phyloP scores from a whole-genome alignment of 1,140 invertebrate genomes.

The Bombus ignitus region DNA sequence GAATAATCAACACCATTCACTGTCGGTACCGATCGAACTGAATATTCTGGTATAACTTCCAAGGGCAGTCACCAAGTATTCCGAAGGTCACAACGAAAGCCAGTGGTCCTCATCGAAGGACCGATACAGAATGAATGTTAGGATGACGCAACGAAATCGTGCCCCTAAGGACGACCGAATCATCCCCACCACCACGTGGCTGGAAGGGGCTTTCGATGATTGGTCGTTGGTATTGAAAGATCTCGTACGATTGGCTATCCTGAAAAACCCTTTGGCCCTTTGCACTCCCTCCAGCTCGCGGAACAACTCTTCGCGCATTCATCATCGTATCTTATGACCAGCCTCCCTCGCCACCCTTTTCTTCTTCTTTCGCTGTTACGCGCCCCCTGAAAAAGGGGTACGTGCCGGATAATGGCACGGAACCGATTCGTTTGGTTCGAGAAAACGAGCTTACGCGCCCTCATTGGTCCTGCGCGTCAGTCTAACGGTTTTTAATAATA shows the following conservation, averaged over 20 bases:
- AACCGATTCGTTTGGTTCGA: slow-evolving; percentile 73
- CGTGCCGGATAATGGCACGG: slow-evolving; percentile 64
- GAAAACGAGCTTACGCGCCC: slow-evolving; percentile 58
- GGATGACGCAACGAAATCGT: slow-evolving; percentile 77
- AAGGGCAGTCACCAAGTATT: background rate
- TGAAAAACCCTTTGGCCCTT: slow-evolving; percentile 73
- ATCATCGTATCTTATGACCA: slow-evolving; percentile 77
- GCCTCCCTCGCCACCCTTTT: slow-evolving; percentile 78
- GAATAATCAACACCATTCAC: slow-evolving; percentile 15
- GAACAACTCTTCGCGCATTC: slow-evolving; percentile 79
- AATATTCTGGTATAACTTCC: background rate
- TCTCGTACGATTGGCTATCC: slow-evolving; percentile 61
- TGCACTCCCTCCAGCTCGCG: slow-evolving; percentile 49
- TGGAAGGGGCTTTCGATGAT: slow-evolving; percentile 61
- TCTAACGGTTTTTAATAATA: slow-evolving; percentile 78
- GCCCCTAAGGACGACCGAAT: slow-evolving; percentile 75
- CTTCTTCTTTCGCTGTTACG: slow-evolving; percentile 36
- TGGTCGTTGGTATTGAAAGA: slow-evolving; percentile 59
- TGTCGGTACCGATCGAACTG: background rate
- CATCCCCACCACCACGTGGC: slow-evolving; percentile 69
- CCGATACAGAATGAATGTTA: slow-evolving; percentile 78
- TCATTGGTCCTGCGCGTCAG: slow-evolving; percentile 15
- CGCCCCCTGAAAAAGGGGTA: slow-evolving; percentile 33
- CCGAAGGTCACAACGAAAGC: slow-evolving; percentile 21
- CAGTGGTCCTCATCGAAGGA: slow-evolving; percentile 64